A percentile compares a stretch with the other conserved stretches of the same genome.
phyloP scores from a whole-genome alignment of 2,113 vertebrate genomes.

The Trematocara variabile region DNA sequence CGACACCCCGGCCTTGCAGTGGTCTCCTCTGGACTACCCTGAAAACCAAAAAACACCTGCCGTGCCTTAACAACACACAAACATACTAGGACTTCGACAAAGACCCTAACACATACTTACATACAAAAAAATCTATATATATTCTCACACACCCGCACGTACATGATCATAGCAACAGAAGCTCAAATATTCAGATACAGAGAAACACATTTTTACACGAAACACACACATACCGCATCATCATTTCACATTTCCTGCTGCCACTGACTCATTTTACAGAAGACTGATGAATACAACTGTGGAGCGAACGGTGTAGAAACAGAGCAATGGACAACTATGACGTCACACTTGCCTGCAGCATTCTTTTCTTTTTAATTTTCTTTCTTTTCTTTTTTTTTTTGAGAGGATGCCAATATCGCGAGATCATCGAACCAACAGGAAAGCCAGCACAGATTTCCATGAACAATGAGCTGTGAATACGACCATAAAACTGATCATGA shows the following conservation, averaged over 20 bases:
- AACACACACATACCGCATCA: constrained; percentile 16
- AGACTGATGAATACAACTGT: constrained; percentile 29
- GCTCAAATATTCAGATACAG: constrained; percentile 32
- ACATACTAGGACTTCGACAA: constrained; percentile 35
- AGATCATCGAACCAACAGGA: constrained; percentile 36
- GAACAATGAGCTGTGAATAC: constrained; percentile 39
- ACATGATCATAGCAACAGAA: constrained; percentile 42
- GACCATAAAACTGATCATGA: constrained; percentile 16
- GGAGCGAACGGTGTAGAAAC: constrained; percentile 13
- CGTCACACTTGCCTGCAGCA: constrained; percentile 39
- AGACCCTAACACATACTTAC: not conserved
- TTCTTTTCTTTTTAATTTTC: not conserved
- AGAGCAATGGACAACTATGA: constrained; percentile 17
- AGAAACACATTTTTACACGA: constrained; percentile 34
- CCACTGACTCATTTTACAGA: constrained; percentile 51
- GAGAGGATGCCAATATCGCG: not conserved
- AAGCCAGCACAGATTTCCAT: constrained; percentile 82
- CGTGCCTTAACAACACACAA: constrained; percentile 92
- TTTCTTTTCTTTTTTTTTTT: not conserved
- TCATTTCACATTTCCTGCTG: constrained; percentile 53
- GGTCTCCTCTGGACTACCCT: constrained; percentile 97
- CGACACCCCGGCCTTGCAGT: constrained; percentile 94
- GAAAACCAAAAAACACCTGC: constrained; percentile 97
- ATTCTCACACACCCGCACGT: not conserved
- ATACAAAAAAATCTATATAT: not conserved